Evolutionary conservation across 2,888 invertebrate genomes (phyloP), one percentile per base, ranked within the genome.

Genomic region (Lochmaea capreae): DNA sequence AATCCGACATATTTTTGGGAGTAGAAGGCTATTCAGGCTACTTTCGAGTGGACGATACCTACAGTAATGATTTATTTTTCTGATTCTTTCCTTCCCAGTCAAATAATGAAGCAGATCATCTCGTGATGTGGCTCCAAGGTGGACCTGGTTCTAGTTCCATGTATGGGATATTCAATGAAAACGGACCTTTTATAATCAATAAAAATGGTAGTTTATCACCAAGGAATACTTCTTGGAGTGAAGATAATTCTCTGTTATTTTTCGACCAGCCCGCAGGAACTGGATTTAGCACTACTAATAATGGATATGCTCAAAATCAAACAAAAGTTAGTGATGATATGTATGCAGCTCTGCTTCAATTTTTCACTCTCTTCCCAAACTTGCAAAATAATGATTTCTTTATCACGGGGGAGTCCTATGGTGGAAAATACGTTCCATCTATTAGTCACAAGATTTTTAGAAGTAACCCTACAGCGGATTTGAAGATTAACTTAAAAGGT

Each of bases 251-350:
- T 82, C 86, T 97, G 57, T 89, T 97, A 65, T 97, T 94, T 84
- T 93, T 97, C 71, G 97, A 97, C 84, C 97, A 96, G 85, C 97
- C 97, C 0, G 97, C 95, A 1, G 96, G 96, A 1, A 94, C 96
- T 1, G 97, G 97, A 0, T 97, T 93, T 84, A 97, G 96, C 86
- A 97, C 95, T 82, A 95, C 97, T 0, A 66, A 65, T 16, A 89
- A 85, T 67, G 96, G 97, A 0, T 96, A 94, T 85, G 94, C 94
- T 6, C 90, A 87, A 1, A 92, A 94, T 84, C 92, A 97, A 85
- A 90, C 90, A 0, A 92, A 93, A 83, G 94, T 97, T 1, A 96
- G 93, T 0, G 89, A 91, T 66, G 93, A 97, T 84, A 85, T 97
- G 2, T 93, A 95, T 82, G 89, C 90, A 69, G 93, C 93, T 0